Conservation (phyloP, 2,797 vertebrate genomes). For the Setipinna tenuifilis region DNA sequence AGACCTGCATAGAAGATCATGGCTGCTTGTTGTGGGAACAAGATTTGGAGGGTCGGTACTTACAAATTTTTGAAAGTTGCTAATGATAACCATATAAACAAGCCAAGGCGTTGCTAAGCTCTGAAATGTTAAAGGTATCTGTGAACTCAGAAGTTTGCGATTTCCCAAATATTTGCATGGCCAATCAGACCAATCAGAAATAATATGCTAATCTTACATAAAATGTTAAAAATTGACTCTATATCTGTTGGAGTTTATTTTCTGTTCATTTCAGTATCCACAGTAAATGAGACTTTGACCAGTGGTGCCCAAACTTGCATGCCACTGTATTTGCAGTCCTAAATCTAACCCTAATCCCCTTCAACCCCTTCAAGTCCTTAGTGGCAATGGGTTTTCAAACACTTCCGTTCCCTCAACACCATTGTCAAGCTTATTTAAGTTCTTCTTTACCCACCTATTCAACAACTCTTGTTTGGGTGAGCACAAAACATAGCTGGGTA, state of each 20-base stretch:
- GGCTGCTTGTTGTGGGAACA: background rate
- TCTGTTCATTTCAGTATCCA: background rate
- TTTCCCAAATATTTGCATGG: too few relatives aligned
- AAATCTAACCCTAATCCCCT: background rate
- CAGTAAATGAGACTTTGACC: background rate
- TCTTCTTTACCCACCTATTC: background rate
- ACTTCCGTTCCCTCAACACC: background rate
- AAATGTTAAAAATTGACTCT: too few relatives aligned
- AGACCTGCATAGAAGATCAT: background rate
- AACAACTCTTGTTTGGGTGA: background rate
- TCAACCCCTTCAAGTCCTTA: background rate
- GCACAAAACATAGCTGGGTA: background rate
- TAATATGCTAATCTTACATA: too few relatives aligned
- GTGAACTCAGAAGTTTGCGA: too few relatives aligned
- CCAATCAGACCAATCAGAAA: too few relatives aligned
- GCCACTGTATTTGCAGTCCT: background rate
- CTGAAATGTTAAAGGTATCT: too few relatives aligned
- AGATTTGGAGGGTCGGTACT: background rate
- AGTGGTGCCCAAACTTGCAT: background rate
- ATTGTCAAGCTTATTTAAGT: background rate
- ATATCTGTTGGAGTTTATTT: too few relatives aligned
- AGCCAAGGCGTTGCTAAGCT: background rate
- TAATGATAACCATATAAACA: background rate
- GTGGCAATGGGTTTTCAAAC: constrained; percentile 10
- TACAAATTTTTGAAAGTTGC: background rate